Evolutionary conservation across 2,113 vertebrate species (phyloP), one percentile per base, ranked within the genome.

Genomic region (Oncorhynchus tshawytscha): DNA sequence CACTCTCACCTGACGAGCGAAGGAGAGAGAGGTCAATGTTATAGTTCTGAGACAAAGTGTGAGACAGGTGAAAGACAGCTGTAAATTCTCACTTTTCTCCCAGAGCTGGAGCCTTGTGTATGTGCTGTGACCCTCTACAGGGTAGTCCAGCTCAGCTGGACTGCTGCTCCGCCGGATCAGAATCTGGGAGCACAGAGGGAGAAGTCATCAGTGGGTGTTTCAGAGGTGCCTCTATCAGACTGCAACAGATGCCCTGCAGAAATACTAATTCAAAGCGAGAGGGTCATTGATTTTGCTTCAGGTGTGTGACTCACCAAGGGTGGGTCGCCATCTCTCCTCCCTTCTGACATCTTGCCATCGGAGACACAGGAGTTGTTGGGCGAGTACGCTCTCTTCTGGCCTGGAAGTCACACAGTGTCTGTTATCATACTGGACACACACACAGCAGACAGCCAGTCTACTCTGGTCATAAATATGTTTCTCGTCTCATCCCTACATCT

Each of bases 61-160:
- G 59, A 24, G n/a, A 62, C 8, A 8, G 59, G n/a, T 48, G 62
- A 16, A 6, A 2, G 7, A 72, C 25, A 1, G 11, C 9, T 45
- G 39, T 45, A 45, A 11, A 12, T 34, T 16, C 65, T 94, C 82
- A 99, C 97, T 97, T 89, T 96, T 97, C 75, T 96, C 94, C 80
- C 93, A 92, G 6, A 95, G 93, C 51, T 90, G 94, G 1, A 71
- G 81, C 74, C 82, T 93, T 2, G 87, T 86, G 49, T 82, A 87
- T 0, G 74, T 80, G 8, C 84, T 81, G 22, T 90, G 94, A 74
- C 87, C 74, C 3, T 96, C 96, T 57, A 90, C 81, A 51, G 84
- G 92, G 87, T 90, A 88, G 80, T 97, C 96, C 1, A 95, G 65
- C 70, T 99, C 97, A 74, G 85, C 84, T 59, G 96, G 92, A 78